Conservation (phyloP, 2,888 invertebrate genomes). For the Philaethria dido region DNA sequence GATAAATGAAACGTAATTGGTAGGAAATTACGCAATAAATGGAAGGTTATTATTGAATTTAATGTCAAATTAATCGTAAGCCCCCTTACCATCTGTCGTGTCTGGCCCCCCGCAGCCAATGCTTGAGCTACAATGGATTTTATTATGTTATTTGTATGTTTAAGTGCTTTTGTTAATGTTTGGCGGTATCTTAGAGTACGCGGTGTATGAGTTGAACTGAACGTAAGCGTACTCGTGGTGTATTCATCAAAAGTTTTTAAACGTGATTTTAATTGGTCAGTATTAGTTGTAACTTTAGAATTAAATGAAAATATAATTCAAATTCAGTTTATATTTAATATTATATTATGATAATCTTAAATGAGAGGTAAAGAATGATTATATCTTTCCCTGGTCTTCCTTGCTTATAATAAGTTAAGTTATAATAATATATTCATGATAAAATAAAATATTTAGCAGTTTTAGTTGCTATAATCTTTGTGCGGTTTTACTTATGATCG, state of each 20-base stretch:
- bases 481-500: too few relatives aligned
- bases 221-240: background rate
- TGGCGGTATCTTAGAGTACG: constrained; percentile 8
- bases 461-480: too few relatives aligned
- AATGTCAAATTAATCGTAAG: constrained; percentile 80
- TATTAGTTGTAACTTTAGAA: background rate
- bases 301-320: too few relatives aligned
- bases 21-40: constrained; percentile 83
- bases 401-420: too few relatives aligned
- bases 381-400: too few relatives aligned
- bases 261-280: background rate
- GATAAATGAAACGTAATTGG: constrained; percentile 82
- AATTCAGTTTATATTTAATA: too few relatives aligned
- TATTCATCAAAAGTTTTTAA: background rate
- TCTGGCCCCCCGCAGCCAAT: constrained; percentile 47
- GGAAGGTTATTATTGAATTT: constrained; percentile 83
- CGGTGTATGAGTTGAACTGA: background rate
- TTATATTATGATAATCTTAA: too few relatives aligned
- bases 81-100: constrained; percentile 76
- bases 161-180: constrained; percentile 44
- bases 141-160: constrained; percentile 51
- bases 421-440: too few relatives aligned
- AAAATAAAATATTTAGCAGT: too few relatives aligned
- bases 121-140: constrained; percentile 52
- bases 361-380: too few relatives aligned